phyloP scores from a whole-genome alignment of 1,140 invertebrate species.

The Aphidius ervi region DNA sequence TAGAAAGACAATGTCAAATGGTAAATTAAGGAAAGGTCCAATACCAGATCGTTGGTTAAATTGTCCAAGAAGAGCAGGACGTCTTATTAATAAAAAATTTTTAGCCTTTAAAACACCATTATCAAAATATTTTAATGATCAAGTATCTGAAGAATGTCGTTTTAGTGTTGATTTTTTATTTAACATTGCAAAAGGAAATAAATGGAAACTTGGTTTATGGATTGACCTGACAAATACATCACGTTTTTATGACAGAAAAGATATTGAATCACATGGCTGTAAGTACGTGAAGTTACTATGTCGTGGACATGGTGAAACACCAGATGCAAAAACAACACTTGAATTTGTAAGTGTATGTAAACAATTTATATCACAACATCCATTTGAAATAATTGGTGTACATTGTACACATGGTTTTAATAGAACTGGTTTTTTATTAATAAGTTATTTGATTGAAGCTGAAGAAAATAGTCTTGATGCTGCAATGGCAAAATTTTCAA shows the following conservation, averaged over 20 bases:
- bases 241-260: slow-evolving; percentile 82
- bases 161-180: slow-evolving; percentile 86
- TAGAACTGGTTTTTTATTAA: slow-evolving; percentile 91
- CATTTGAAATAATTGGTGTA: slow-evolving; percentile 63
- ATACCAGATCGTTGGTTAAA: slow-evolving; percentile 86
- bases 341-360: slow-evolving; percentile 75
- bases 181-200: slow-evolving; percentile 64
- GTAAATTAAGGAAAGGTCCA: slow-evolving; percentile 49
- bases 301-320: slow-evolving; percentile 78
- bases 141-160: slow-evolving; percentile 73
- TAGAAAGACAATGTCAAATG: neutral
- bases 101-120: slow-evolving; percentile 93
- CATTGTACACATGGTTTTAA: slow-evolving; percentile 99
- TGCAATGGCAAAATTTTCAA: slow-evolving; percentile 73
- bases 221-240: slow-evolving; percentile 94
- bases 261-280: slow-evolving; percentile 70
- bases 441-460: slow-evolving; percentile 83
- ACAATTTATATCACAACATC: slow-evolving; percentile 74
- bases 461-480: slow-evolving; percentile 74
- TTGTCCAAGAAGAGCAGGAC: slow-evolving; percentile 81
- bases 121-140: slow-evolving; percentile 68
- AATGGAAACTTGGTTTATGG: slow-evolving; percentile 88
- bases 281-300: slow-evolving; percentile 85
- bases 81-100: slow-evolving; percentile 74
- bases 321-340: slow-evolving; percentile 70